Evolutionary conservation across 2,797 vertebrate species (phyloP), one percentile per base, ranked within the genome.

Genomic region (Sylvia borin): DNA sequence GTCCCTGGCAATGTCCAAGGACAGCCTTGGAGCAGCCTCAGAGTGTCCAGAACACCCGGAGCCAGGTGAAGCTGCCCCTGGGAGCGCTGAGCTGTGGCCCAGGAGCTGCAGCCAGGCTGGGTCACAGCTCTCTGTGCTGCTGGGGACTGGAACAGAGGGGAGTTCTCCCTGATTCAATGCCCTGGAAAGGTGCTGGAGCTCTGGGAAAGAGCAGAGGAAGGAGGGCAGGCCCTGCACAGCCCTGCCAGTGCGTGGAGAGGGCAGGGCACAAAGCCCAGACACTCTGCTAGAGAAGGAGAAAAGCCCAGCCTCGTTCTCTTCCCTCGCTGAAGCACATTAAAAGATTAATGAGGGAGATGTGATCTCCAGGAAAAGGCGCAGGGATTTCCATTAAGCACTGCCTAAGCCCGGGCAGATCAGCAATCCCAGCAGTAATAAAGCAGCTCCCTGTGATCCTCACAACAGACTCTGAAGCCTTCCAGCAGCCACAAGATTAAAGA

Each of bases 401-500:
- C 54, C 20, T 42, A 38, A 80, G 58, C 45, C 74, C 50, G 40
- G 57, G 73, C 62, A 86, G 61, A 77, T 48, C 92, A 89, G 89
- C 85, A 60, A 12, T 7, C 61, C 26, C 66, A 86, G 79, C 12
- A 2, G 71, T 16, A 83, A 68, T 66, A 58, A 57, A 89, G 7
- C 50, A 77, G 54, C 75, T 79, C 42, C 53, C 74, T 80, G 84
- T 60, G 79, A 88, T 79, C 53, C 77, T 68, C 79, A 25, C 58
- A 16, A 5, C 88, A 47, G 31, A 84, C 81, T 61, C 88, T 45
- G 61, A 24, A 72, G 79, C 27, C 85, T 80, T 31, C 62, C 12
- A 83, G 71, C 75, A 86, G 82, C 61, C 79, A 47, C 75, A 22
- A 45, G 85, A 88, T 95, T 93, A 95, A 90, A 81, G 84, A 80